These are phyloP conservation scores for Ceratosolen fusciceps DNA, from an alignment of 1,140 invertebrate species.

Conservation along the genomic window DNA sequence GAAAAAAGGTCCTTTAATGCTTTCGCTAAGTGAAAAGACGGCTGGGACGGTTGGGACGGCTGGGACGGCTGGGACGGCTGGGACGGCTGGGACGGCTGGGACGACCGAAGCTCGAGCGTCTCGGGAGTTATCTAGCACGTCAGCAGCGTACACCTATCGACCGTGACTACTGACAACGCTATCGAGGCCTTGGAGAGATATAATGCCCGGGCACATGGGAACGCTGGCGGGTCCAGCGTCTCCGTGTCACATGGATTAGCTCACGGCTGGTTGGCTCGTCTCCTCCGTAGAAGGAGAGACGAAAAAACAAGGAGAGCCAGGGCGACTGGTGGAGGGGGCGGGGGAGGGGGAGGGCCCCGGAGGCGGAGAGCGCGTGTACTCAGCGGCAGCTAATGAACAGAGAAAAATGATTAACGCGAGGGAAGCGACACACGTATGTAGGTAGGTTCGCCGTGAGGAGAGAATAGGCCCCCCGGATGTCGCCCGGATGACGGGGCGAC, in stretches of 20 bases:
- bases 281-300: too few species aligned
- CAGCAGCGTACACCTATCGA: conserved; percentile 21
- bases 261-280: conserved; percentile 47
- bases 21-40: conserved; percentile 28
- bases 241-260: conserved; percentile 52
- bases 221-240: conserved; percentile 49
- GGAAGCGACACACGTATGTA: neutral
- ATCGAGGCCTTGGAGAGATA: conserved; percentile 30
- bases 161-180: conserved; percentile 46
- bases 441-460: neutral
- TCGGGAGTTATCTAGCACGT: conserved; percentile 42
- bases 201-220: conserved; percentile 45
- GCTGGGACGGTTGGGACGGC: too few species aligned
- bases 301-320: conserved; percentile 5
- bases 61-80: too few species aligned
- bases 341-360: neutral
- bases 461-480: conserved; percentile 41
- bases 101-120: neutral
- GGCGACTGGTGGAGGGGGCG: neutral
- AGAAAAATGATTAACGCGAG: conserved; percentile 45
- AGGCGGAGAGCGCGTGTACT: neutral
- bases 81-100: too few species aligned
- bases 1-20: conserved; percentile 13
- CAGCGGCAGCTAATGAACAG: conserved; percentile 34
- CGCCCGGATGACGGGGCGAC: conserved; percentile 1